Evolutionary conservation across 2,113 vertebrate species (phyloP).

Genomic region (Symphodus melops): DNA sequence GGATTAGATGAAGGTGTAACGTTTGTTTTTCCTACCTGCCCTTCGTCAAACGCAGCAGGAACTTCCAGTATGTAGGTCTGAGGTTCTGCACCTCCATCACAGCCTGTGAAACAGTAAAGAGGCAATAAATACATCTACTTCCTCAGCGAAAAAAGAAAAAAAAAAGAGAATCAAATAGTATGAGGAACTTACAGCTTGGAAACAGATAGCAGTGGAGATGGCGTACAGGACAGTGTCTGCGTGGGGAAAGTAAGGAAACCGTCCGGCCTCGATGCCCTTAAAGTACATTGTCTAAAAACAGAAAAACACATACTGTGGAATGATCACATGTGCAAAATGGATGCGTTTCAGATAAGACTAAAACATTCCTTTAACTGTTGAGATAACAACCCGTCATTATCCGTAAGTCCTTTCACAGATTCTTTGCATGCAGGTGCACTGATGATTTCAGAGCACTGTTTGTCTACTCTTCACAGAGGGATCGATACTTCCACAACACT

Average conservation of each 20-base stretch:
- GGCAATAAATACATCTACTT: conserved; percentile 8
- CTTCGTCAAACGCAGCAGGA: conserved; percentile 93
- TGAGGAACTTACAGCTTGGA: conserved; percentile 92
- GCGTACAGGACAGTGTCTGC: conserved; percentile 96
- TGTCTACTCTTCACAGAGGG: no score
- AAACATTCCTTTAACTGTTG: not conserved
- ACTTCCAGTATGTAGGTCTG: conserved; percentile 98
- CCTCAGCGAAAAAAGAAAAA: not conserved
- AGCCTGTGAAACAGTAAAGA: conserved; percentile 82
- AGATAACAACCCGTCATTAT: not conserved
- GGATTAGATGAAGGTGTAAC: no score
- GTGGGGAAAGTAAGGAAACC: conserved; percentile 94
- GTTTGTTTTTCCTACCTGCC: conserved; percentile 92
- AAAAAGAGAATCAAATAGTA: not conserved
- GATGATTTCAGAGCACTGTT: not conserved
- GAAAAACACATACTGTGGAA: not conserved
- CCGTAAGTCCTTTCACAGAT: not conserved
- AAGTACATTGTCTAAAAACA: conserved; percentile 92
- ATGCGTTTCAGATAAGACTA: no score
- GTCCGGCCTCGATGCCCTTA: conserved; percentile 97
- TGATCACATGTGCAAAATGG: not conserved
- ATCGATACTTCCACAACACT: no score
- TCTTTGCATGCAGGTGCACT: no score
- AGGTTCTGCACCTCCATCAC: conserved; percentile 98
- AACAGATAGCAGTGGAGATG: conserved; percentile 97